Evolutionary conservation across 1,140 invertebrate genomes (phyloP).

Genomic region (Manduca sexta): DNA sequence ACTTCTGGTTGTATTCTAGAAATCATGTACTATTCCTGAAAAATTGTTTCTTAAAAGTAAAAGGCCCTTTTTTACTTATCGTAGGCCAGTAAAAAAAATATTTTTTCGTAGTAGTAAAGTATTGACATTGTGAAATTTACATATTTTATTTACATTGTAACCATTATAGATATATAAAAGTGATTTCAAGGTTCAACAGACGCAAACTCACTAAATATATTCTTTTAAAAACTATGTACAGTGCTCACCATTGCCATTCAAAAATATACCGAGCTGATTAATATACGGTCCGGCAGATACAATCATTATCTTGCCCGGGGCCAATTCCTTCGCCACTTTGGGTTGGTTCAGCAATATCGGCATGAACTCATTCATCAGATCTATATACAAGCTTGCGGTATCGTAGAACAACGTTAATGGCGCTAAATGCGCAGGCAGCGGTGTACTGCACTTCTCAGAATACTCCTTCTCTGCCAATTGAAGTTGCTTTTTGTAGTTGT

Average conservation of each 20-base stretch:
- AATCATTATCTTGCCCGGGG: constrained; percentile 79
- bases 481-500: constrained; percentile 76
- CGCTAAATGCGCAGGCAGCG: constrained; percentile 71
- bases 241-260: constrained; percentile 30
- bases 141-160: too few species aligned
- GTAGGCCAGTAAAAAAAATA: too few species aligned
- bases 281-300: constrained; percentile 79
- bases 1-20: too few species aligned
- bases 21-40: too few species aligned
- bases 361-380: constrained; percentile 74
- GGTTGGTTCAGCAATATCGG: constrained; percentile 71
- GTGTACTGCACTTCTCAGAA: constrained; percentile 60
- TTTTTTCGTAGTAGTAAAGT: too few species aligned
- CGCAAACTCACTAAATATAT: too few species aligned
- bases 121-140: too few species aligned
- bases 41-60: too few species aligned
- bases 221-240: not conserved
- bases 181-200: too few species aligned
- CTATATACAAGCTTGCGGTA: constrained; percentile 75
- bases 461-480: constrained; percentile 77
- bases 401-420: constrained; percentile 82
- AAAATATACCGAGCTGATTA: constrained; percentile 76
- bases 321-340: constrained; percentile 77
- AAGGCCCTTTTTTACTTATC: too few species aligned
- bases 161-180: too few species aligned